A percentile compares a stretch with the other conserved stretches of the same genome.
These are phyloP conservation scores for Anguilla megastoma DNA, from an alignment of 2,797 vertebrate genomes.

Conservation along the genomic window DNA sequence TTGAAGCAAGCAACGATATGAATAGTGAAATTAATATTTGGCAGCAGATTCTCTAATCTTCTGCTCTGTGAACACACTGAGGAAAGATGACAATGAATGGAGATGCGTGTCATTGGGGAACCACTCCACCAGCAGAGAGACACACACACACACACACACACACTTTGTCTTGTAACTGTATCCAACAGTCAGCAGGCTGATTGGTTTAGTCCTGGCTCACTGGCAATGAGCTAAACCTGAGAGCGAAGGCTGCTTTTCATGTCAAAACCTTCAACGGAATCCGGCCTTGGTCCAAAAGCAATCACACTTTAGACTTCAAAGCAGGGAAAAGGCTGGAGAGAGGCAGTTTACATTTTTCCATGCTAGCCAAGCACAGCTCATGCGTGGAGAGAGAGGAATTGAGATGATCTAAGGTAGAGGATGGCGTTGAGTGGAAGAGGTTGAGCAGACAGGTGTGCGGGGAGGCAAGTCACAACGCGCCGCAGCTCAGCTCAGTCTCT, in stretches of 20 bases:
- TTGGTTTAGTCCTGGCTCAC: constrained; percentile 83
- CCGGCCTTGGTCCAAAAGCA: constrained; percentile 74
- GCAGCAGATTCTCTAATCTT: not conserved
- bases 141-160: not conserved
- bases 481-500: constrained; percentile 54
- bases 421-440: constrained; percentile 74
- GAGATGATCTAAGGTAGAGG: constrained; percentile 78
- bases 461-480: constrained; percentile 79
- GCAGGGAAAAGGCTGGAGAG: constrained; percentile 67
- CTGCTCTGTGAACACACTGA: constrained; percentile 6
- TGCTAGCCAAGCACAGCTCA: constrained; percentile 73
- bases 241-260: constrained; percentile 77
- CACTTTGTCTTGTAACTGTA: constrained; percentile 76
- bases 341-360: constrained; percentile 67
- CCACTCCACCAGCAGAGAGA: not conserved
- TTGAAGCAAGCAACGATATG: not conserved
- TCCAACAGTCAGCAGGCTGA: constrained; percentile 72
- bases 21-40: constrained; percentile 11
- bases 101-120: constrained; percentile 2
- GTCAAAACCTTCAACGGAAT: constrained; percentile 78
- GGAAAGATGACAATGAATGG: constrained; percentile 28
- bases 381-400: constrained; percentile 72
- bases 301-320: constrained; percentile 87
- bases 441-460: constrained; percentile 72
- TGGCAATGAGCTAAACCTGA: constrained; percentile 74